These are phyloP conservation scores for Agrypnia vestita DNA, from an alignment of 1,140 invertebrate genomes.

Conservation along the genomic window DNA sequence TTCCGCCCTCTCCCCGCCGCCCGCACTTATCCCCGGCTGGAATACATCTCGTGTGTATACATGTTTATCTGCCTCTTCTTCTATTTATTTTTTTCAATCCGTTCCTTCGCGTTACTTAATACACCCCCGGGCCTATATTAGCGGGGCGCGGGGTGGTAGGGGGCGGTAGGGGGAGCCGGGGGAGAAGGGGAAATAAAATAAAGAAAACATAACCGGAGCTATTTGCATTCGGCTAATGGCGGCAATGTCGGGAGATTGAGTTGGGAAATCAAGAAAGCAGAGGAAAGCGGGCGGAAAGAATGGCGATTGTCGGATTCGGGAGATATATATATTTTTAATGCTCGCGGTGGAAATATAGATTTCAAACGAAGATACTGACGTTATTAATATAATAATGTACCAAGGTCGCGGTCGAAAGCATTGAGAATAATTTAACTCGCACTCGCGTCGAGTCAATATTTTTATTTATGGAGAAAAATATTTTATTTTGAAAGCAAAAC, in stretches of 20 bases:
- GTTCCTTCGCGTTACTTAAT: slow-evolving; percentile 40
- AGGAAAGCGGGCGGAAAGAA: slow-evolving; percentile 29
- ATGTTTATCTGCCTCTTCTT: slow-evolving; percentile 37
- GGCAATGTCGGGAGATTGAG: slow-evolving; percentile 35
- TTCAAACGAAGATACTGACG: too few relatives aligned
- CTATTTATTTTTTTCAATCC: slow-evolving; percentile 44
- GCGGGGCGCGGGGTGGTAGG: slow-evolving; percentile 47
- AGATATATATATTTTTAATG: neutral
- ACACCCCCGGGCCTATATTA: slow-evolving; percentile 51
- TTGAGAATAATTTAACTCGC: too few relatives aligned
- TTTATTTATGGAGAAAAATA: too few relatives aligned
- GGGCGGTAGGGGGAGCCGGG: slow-evolving; percentile 10
- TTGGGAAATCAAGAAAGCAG: slow-evolving; percentile 48
- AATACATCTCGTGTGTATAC: slow-evolving; percentile 5
- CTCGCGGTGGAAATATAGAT: too few relatives aligned
- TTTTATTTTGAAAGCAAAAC: too few relatives aligned
- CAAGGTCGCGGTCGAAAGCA: too few relatives aligned
- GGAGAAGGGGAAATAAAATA: slow-evolving; percentile 55
- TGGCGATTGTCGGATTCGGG: slow-evolving; percentile 17
- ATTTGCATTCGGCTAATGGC: slow-evolving; percentile 61
- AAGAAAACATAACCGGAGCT: slow-evolving; percentile 61
- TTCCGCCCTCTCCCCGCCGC: neutral
- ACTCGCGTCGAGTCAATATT: too few relatives aligned
- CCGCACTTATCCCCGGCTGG: neutral
- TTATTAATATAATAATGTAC: too few relatives aligned